Conservation (phyloP, 2,113 vertebrate species). For the Pterocles burchelli region DNA sequence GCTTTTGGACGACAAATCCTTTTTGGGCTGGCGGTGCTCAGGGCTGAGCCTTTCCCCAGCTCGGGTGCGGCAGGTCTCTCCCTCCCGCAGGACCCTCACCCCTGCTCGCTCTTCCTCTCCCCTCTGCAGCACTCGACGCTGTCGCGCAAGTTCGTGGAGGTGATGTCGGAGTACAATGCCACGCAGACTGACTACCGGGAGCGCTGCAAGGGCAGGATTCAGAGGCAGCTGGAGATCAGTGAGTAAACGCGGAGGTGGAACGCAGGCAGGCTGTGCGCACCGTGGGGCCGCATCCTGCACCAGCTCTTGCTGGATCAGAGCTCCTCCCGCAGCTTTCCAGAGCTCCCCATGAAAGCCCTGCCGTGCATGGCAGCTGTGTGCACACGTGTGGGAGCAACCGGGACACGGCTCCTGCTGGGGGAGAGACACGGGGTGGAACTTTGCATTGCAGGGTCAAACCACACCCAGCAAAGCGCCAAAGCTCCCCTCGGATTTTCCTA, state of each 20-base stretch:
- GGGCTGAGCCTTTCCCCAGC: background rate
- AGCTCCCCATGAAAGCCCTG: accelerated
- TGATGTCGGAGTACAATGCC: conserved; percentile 85
- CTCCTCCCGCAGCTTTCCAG: background rate
- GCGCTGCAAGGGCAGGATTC: conserved; percentile 85
- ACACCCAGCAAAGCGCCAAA: background rate
- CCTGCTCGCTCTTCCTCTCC: background rate
- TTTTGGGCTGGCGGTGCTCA: background rate
- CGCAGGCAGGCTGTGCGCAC: accelerated
- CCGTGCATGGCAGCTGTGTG: accelerated
- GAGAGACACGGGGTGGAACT: accelerated
- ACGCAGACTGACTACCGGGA: conserved; percentile 84
- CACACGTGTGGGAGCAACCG: accelerated
- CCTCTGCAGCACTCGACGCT: conserved; percentile 78
- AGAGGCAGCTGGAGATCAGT: conserved; percentile 87
- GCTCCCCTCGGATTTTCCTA: background rate
- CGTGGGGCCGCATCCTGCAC: accelerated
- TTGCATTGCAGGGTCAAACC: background rate
- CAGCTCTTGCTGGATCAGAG: accelerated
- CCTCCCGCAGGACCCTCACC: accelerated
- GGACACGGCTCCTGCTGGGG: accelerated
- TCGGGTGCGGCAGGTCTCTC: accelerated
- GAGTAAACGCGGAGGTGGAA: background rate
- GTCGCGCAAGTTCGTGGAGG: conserved; percentile 86
- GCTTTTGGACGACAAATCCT: background rate